These are phyloP conservation scores for Anguilla anguilla DNA, from an alignment of 2,797 vertebrate species.

Conservation along the genomic window DNA sequence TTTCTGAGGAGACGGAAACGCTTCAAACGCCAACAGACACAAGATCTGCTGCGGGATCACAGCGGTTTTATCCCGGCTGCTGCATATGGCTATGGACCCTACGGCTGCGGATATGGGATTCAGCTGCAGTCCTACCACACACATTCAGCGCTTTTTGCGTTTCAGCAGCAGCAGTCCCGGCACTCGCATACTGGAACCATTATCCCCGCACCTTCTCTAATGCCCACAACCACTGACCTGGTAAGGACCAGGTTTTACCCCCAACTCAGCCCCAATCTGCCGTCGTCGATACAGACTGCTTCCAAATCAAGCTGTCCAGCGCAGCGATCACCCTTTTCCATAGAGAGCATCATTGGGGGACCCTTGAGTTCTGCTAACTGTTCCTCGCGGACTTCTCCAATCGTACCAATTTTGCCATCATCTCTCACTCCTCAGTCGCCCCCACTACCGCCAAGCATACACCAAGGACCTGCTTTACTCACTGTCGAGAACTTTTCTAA, in stretches of 20 bases:
- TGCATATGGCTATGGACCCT: constrained; percentile 84
- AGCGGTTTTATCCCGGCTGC: constrained; percentile 74
- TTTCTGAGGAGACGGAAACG: constrained; percentile 88
- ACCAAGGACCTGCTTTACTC: constrained; percentile 75
- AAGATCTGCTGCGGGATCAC: constrained; percentile 82
- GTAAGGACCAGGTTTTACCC: constrained; percentile 83
- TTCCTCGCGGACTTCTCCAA: constrained; percentile 76
- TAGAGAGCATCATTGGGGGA: constrained; percentile 91
- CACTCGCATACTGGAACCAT: constrained; percentile 71
- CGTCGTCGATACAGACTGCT: constrained; percentile 68
- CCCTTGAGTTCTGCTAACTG: constrained; percentile 72
- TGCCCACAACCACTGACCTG: constrained; percentile 80
- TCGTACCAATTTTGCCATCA: constrained; percentile 64
- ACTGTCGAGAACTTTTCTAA: constrained; percentile 77
- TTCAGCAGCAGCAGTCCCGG: constrained; percentile 78
- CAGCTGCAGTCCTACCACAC: constrained; percentile 88
- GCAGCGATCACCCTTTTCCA: constrained; percentile 87
- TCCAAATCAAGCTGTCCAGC: constrained; percentile 68
- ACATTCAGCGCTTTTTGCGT: constrained; percentile 85
- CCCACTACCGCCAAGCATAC: constrained; percentile 69
- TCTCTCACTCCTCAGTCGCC: constrained; percentile 61
- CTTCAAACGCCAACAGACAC: constrained; percentile 89
- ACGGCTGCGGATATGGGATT: constrained; percentile 89
- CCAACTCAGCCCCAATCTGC: constrained; percentile 73
- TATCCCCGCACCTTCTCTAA: constrained; percentile 77